A percentile compares a stretch with the other conserved stretches of the same genome.
Conservation (phyloP, 1,140 invertebrate genomes). For the Tigriopus japonicus region DNA sequence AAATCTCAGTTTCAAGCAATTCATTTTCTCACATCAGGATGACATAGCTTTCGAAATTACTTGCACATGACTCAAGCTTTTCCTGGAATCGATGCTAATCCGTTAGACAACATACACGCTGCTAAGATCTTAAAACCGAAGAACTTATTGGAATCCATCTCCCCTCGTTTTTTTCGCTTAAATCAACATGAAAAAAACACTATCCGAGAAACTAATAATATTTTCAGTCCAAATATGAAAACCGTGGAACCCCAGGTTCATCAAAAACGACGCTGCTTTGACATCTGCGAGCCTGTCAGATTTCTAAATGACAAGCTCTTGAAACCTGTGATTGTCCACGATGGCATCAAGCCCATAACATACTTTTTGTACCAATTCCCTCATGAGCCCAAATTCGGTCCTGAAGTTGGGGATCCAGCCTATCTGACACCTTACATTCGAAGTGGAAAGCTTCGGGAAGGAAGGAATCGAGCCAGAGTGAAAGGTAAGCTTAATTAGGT, state of each 20-base stretch:
- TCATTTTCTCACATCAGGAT: too few relatives aligned
- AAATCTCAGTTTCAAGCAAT: too few relatives aligned
- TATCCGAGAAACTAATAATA: too few relatives aligned
- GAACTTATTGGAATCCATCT: too few relatives aligned
- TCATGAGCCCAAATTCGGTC: background rate
- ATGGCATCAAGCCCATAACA: background rate
- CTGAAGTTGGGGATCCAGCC: conserved; percentile 4
- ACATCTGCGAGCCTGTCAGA: background rate
- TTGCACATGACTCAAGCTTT: too few relatives aligned
- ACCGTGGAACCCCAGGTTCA: background rate
- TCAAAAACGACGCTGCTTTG: background rate
- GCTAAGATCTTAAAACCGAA: too few relatives aligned
- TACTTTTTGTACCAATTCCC: conserved; percentile 3
- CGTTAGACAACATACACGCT: too few relatives aligned
- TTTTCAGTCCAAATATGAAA: background rate
- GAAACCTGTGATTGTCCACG: background rate
- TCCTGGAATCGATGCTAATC: too few relatives aligned
- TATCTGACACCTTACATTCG: conserved; percentile 5
- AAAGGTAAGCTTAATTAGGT: background rate
- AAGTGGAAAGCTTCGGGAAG: background rate
- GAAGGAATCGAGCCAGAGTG: background rate
- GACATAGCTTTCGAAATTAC: too few relatives aligned
- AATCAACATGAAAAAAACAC: too few relatives aligned
- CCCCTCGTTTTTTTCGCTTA: too few relatives aligned
- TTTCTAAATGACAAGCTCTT: background rate